Evolutionary conservation across 2,113 vertebrate genomes (phyloP), one percentile per base, ranked within the genome.

Genomic region (rabbit (Oryctolagus cuniculus)): DNA sequence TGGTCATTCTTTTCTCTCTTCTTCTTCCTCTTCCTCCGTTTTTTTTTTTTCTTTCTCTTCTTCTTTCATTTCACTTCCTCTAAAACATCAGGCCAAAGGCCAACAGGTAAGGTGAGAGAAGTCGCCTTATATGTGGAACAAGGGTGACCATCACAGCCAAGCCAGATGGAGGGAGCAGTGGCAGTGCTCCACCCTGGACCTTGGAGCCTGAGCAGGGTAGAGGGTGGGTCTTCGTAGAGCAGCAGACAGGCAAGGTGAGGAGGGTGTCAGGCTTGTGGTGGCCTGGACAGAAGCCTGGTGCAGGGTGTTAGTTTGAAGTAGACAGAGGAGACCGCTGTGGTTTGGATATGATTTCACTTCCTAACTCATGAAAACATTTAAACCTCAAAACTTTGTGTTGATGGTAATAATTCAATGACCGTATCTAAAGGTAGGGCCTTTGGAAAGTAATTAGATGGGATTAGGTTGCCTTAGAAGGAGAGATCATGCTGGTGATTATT

Each of bases 11-110:
- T 95, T 89, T 61, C 15, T 1, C 8, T 2, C 64, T 96, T 90
- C 61, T n/a, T 1, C 7, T 12, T 83, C 87, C 2, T 0, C 58
- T 55, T 38, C 80, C 5, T 58, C 4, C 10, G 17, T 67, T 5
- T 12, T 27, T 53, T 13, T 13, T 1, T n/a, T 12, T 11, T 17
- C 7, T 29, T 38, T 1, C 1, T 38, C 29, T 31, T 0, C 70
- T 1, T 85, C n/a, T 67, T 61, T 2, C 49, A 53, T 8, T 53
- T 7, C 8, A 19, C 49, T 85, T 95, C 9, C 22, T 72, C 15
- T 73, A 64, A 31, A n/a, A 75, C n/a, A 58, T 88, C 58, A 75
- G 44, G 9, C 16, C 31, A 88, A 70, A 87, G 75, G 36, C 5
- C 8, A 78, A 1, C 0, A 78, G 29, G 16, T 31, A 9, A 4